Base-by-base conservation (phyloP, 2,797 vertebrate genomes). In the Microhierax caerulescens region DNA sequence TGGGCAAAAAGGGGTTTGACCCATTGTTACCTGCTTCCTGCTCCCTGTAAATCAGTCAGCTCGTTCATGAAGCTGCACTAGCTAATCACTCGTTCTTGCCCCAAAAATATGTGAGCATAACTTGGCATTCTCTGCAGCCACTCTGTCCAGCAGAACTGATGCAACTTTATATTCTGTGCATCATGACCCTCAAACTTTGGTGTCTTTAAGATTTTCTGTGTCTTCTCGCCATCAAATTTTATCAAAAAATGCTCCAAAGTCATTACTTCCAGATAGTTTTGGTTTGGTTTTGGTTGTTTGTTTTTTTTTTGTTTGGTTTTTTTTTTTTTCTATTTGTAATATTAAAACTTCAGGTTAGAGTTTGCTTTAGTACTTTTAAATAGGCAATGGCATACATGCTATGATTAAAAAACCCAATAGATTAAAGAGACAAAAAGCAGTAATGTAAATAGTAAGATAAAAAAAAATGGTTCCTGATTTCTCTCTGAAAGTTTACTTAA, bases 91-190 rank as follows among this genome's bases (percentile, higher is more conserved):
- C 10, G 30, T 2, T 36, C 56, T 54, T 56, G 24, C 22, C 39
- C 51, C n/a, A 19, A 3, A 75, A 60, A 5, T 8, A 2, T 1
- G 34, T 51, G n/a, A 36, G 53, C 24, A 57, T 61, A 78, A 32
- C 0, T 0, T 13, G 54, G n/a, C 43, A 54, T 11, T 15, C 25
- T 34, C n/a, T 41, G 1, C 22, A 30, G 43, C 18, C 20, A 10
- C 54, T 43, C 22, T 0, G 3, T 41, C 65, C 24, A 37, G 37
- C 59, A 61, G 51, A 45, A 50, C 37, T 25, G 34, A 5, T 36
- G 25, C 13, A 24, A 2, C 24, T 36, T 82, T 3, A 2, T 25
- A 15, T 8, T 72, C 45, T 53, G 4, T 23, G 37, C 41, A 57
- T 12, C n/a, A 19, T 3, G 22, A 48, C 10, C 15, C 37, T 27